These are phyloP conservation scores for Phenganax stokvisi DNA, from an alignment of 92 coral and sea anemone genomes.

Conservation along the genomic window DNA sequence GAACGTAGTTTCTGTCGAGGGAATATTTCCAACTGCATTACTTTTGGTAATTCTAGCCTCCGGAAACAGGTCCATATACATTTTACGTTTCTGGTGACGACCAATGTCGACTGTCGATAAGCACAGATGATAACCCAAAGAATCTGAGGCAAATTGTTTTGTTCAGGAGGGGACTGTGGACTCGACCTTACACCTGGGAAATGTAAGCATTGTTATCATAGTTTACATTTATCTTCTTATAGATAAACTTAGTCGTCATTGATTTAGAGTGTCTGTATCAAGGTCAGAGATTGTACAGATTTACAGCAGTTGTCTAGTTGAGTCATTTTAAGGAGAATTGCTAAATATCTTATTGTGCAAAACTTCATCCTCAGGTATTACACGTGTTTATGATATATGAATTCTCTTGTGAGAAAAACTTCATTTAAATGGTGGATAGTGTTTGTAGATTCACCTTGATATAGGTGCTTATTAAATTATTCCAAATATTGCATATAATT, in stretches of 20 bases:
- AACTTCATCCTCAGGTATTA: no score
- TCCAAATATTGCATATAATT: background rate
- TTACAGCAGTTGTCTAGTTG: no score
- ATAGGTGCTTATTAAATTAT: background rate
- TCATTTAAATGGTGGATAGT: no score
- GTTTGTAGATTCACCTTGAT: no score
- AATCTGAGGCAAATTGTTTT: background rate
- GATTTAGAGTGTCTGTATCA: no score
- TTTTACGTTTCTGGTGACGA: slow-evolving; percentile 17
- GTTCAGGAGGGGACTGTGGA: slow-evolving; percentile 3
- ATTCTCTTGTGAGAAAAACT: no score
- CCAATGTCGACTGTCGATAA: slow-evolving; percentile 8
- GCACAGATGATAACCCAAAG: slow-evolving; percentile 33
- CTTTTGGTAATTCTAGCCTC: slow-evolving; percentile 41
- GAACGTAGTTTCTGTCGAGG: background rate
- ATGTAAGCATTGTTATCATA: slow-evolving; percentile 2
- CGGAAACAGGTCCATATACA: slow-evolving; percentile 39
- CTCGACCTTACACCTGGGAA: slow-evolving; percentile 37
- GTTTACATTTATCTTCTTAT: background rate
- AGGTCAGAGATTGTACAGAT: no score
- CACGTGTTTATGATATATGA: no score
- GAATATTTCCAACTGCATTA: background rate
- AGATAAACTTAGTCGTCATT: background rate
- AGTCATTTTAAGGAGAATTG: no score
- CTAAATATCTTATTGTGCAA: no score